Base-by-base conservation (phyloP, 2,888 invertebrate genomes). In the Melinaea menophilus region DNA sequence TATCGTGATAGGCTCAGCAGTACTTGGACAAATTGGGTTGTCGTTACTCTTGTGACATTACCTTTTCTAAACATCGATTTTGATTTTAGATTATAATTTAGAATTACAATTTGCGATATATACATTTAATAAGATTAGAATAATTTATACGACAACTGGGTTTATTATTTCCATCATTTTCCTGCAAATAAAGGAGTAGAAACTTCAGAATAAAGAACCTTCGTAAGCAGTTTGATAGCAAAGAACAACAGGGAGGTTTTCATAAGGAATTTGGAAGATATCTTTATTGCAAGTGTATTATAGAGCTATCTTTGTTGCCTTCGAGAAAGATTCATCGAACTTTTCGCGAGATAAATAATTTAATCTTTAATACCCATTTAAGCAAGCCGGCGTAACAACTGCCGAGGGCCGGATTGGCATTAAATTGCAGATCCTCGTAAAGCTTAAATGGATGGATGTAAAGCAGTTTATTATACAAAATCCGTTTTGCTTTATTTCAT, bases 281-380 rank as follows among this genome's bases (percentile, higher is more conserved):
- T 61, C 64, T 59, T 22, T 58, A 41, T 45, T 58, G 60, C 59
- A 22, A 33, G 45, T 56, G 55, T 70, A 66, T 65, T 71, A 69
- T 73, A 70, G 71, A 71, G 73, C 75, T 75, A 76, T 76, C 79
- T 76, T 77, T 51, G 82, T 86, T 80, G 77, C 72, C 69, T 78
- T 73, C 72, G 77, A 73, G 75, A 74, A 84, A 85, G 78, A 84
- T 80, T 78, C 75, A 71, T 73, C 69, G 69, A 87, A 85, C 80
- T 87, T 84, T 82, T 75, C 72, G 68, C 72, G 77, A 82, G 81
- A 84, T 86, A 86, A 86, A 87, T 88, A 82, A 85, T 85, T 86
- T 84, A 82, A 85, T 85, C 78, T 85, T 83, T 83, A 84, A 86
- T 85, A 82, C 77, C 82, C 80, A 81, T 82, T 86, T 83, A 82